Conservation (phyloP, 1,140 invertebrate genomes). For the Heterodera schachtii region DNA sequence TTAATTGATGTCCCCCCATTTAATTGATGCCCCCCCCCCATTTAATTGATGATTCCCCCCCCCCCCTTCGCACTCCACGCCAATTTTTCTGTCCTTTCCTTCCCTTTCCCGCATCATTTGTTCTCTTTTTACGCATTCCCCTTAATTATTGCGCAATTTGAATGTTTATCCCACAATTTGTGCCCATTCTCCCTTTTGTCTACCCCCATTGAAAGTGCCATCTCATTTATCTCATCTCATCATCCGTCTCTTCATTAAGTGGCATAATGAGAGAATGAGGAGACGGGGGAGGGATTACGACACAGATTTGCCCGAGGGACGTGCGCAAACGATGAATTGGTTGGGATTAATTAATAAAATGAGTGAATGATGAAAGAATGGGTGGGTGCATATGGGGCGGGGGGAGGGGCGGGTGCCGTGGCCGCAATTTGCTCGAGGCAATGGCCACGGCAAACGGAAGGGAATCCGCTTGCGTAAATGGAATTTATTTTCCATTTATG, state of each 20-base stretch:
- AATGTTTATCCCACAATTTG: not conserved
- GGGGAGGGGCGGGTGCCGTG: not conserved
- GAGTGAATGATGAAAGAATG: conserved; percentile 3
- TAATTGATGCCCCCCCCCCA: not conserved
- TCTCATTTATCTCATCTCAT: not conserved
- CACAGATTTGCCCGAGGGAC: conserved; percentile 10
- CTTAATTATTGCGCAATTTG: not conserved
- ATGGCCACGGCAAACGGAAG: not conserved
- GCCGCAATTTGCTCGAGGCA: not conserved
- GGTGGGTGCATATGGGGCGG: no score
- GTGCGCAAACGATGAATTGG: conserved; percentile 19
- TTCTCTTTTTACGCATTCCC: no score
- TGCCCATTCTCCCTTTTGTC: conserved; percentile 4
- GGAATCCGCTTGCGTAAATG: conserved; percentile 34
- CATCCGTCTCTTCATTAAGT: conserved; percentile 10
- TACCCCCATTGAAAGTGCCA: conserved; percentile 7
- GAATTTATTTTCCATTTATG: conserved; percentile 29
- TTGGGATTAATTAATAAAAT: conserved; percentile 19
- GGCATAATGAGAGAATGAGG: not conserved
- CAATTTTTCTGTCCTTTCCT: not conserved
- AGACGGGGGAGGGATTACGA: not conserved
- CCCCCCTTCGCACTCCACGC: no score
- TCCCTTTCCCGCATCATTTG: no score
- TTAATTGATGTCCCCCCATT: not conserved
- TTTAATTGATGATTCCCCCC: no score